A percentile compares a stretch with the other conserved stretches of the same genome.
phyloP scores from a whole-genome alignment of 2,113 vertebrate genomes.

The Probosciger aterrimus region DNA sequence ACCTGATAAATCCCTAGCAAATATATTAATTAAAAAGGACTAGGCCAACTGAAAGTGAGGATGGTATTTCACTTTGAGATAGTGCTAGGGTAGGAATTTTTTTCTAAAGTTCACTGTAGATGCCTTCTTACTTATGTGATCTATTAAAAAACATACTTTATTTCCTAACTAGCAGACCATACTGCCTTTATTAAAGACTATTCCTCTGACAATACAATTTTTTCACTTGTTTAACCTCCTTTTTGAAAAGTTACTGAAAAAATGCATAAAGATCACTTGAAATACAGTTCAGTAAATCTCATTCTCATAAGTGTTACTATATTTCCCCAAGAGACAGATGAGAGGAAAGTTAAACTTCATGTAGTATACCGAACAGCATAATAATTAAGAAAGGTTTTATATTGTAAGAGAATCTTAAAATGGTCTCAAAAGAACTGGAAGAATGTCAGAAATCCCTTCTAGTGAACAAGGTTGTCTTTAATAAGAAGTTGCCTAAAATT shows the following conservation, averaged over 20 bases:
- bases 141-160: background rate
- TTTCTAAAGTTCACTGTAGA: background rate
- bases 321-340: background rate
- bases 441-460: slow-evolving; percentile 1
- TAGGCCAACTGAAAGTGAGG: background rate
- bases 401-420: background rate
- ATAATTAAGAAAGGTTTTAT: background rate
- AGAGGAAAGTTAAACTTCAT: background rate
- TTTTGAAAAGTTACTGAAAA: slow-evolving; percentile 7
- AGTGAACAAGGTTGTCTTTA: background rate
- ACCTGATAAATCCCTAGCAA: background rate
- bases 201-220: background rate
- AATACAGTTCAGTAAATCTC: background rate
- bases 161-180: slow-evolving; percentile 8
- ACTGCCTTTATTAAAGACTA: slow-evolving; percentile 20
- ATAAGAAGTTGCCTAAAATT: slow-evolving; percentile 1
- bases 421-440: background rate
- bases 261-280: background rate
- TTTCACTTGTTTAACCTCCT: background rate
- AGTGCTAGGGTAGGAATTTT: background rate
- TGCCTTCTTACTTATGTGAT: background rate
- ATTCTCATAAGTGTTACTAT: background rate
- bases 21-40: background rate
- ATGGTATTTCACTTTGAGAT: background rate
- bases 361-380: background rate